Percentiles rank a stretch among this genome's conserved stretches.
Evolutionary conservation across 2,797 vertebrate species (phyloP).

Genomic region (Allobates femoralis): DNA sequence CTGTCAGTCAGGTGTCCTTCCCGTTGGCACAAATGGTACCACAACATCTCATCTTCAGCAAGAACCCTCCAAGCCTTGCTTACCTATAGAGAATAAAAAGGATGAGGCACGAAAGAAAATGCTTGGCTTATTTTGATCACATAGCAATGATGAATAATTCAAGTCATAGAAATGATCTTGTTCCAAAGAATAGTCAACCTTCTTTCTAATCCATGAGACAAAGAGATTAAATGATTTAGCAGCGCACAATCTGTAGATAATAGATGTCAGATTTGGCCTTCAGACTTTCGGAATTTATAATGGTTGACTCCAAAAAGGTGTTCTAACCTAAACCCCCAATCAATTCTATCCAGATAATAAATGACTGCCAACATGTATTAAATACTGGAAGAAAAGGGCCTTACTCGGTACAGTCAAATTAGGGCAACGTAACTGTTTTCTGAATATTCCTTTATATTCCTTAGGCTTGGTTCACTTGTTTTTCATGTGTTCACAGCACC

Average conservation of each 20-base stretch:
- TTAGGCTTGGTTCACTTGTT: too few species aligned
- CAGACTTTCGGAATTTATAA: background rate
- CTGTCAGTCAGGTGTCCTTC: slow-evolving; percentile 82
- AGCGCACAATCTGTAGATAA: slow-evolving; percentile 16
- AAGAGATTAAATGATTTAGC: slow-evolving; percentile 22
- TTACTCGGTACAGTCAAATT: background rate
- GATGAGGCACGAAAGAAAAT: background rate
- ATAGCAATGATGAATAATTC: slow-evolving; percentile 31
- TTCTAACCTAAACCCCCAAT: too few species aligned
- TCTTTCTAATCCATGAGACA: slow-evolving; percentile 27
- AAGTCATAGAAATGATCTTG: slow-evolving; percentile 3
- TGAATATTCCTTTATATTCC: too few species aligned
- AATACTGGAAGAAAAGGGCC: background rate
- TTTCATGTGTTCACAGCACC: too few species aligned
- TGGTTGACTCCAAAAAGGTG: background rate
- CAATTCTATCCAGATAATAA: background rate
- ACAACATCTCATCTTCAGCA: slow-evolving; percentile 91
- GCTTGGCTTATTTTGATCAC: slow-evolving; percentile 15
- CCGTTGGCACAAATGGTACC: slow-evolving; percentile 85
- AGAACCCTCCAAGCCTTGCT: slow-evolving; percentile 90
- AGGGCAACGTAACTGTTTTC: background rate
- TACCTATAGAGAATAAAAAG: slow-evolving; percentile 78
- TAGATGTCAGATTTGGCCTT: slow-evolving; percentile 30
- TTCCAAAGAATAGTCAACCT: slow-evolving; percentile 31
- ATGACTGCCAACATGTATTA: background rate